Evolutionary conservation across 2,797 vertebrate genomes (phyloP).

Genomic region (Anguilla anguilla): DNA sequence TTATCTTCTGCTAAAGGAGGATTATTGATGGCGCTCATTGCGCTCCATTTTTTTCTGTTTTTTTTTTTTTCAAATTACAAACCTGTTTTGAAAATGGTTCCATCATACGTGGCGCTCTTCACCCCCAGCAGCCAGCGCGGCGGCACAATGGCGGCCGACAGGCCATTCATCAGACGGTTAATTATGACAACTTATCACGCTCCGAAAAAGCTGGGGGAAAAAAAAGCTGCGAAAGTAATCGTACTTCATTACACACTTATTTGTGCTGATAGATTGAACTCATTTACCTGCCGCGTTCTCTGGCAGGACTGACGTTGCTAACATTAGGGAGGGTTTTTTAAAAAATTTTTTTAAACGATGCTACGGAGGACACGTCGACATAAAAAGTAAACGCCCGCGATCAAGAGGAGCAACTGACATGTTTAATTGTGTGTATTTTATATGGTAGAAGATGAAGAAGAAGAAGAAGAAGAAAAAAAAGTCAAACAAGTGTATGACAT

Average conservation of each 20-base stretch:
- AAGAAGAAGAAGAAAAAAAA: neutral
- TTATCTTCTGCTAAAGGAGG: constrained; percentile 19
- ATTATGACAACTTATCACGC: constrained; percentile 37
- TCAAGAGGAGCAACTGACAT: constrained; percentile 46
- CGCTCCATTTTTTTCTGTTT: neutral
- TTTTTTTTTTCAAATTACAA: constrained; percentile 9
- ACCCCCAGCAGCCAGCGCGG: neutral
- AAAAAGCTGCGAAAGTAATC: constrained; percentile 19
- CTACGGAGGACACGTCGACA: constrained; percentile 11
- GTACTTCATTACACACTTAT: constrained; percentile 44
- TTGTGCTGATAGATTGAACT: constrained; percentile 39
- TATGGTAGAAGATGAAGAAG: neutral
- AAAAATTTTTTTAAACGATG: neutral
- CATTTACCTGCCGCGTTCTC: constrained; percentile 22
- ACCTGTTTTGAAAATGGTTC: constrained; percentile 39
- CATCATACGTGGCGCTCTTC: constrained; percentile 24
- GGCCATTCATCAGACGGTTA: constrained; percentile 30
- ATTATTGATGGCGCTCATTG: constrained; percentile 16
- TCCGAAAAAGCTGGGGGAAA: neutral
- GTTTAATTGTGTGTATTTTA: neutral
- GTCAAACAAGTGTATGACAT: neutral
- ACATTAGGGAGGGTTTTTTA: neutral
- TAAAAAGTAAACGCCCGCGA: neutral
- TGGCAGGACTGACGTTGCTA: neutral
- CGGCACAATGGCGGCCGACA: constrained; percentile 11